Conservation (phyloP, 2,797 vertebrate species). For the Champsocephalus esox region DNA sequence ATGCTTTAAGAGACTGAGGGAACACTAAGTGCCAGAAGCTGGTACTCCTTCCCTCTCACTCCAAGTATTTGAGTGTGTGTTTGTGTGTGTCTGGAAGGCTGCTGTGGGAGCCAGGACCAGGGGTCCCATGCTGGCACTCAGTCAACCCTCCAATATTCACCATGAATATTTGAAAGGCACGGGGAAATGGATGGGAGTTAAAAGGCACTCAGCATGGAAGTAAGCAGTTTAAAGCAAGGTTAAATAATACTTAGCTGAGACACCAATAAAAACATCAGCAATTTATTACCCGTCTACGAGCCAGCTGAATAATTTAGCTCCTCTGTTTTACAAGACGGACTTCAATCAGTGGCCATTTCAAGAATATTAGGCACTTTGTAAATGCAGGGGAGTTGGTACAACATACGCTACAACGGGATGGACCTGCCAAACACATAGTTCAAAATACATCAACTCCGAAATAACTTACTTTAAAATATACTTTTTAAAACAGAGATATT, state of each 20-base stretch:
- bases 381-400: conserved; percentile 27
- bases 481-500: conserved; percentile 28
- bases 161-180: conserved; percentile 88
- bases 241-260: conserved; percentile 88
- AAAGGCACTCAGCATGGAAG: conserved; percentile 88
- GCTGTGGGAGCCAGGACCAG: conserved; percentile 69
- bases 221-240: conserved; percentile 87
- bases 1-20: conserved; percentile 74
- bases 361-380: conserved; percentile 55
- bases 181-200: conserved; percentile 84
- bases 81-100: conserved; percentile 62
- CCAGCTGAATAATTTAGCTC: conserved; percentile 82
- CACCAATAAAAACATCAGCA: conserved; percentile 86
- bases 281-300: conserved; percentile 85
- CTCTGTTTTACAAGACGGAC: conserved; percentile 73
- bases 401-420: conserved; percentile 19
- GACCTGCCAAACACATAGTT: conserved; percentile 50
- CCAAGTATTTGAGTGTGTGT: conserved; percentile 54
- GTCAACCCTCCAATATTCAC: conserved; percentile 84
- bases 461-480: conserved; percentile 53
- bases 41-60: conserved; percentile 58
- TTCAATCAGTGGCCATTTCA: conserved; percentile 76
- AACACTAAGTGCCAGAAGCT: conserved; percentile 73
- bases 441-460: conserved; percentile 65
- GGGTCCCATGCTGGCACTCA: conserved; percentile 82